Evolutionary conservation across 2,797 vertebrate species (phyloP).

Genomic region (Streptopelia turtur): DNA sequence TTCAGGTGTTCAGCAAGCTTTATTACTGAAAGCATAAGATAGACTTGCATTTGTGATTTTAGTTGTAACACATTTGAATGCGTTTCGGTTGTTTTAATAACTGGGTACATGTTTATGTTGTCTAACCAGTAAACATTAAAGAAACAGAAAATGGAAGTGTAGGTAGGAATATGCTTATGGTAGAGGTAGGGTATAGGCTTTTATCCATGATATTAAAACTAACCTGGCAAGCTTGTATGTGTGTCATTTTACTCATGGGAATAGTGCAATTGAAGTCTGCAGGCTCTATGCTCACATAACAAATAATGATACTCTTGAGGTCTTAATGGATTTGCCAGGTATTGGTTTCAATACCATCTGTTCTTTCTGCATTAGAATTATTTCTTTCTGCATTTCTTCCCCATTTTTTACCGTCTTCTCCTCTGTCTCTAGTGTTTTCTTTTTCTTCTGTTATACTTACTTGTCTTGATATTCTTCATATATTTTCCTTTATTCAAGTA

Average conservation of each 20-base stretch:
- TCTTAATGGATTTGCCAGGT: conserved; percentile 55
- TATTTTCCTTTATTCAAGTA: background rate
- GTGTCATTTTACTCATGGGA: conserved; percentile 40
- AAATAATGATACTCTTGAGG: conserved; percentile 20
- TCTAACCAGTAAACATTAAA: background rate
- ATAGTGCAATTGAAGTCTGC: conserved; percentile 17
- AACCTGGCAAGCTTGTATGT: background rate
- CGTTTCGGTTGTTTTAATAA: background rate
- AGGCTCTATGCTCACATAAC: conserved; percentile 27
- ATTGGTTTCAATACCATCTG: conserved; percentile 10
- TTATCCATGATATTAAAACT: background rate
- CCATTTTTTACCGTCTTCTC: background rate
- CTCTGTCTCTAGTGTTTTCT: background rate
- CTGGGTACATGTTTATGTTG: background rate
- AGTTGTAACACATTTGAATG: background rate
- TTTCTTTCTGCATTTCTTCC: background rate
- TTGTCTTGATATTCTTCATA: background rate
- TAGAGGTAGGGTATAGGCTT: background rate
- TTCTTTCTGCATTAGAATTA: conserved; percentile 3
- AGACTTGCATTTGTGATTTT: background rate
- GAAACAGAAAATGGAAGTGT: background rate
- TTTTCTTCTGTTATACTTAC: background rate
- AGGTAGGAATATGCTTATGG: background rate
- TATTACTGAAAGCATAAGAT: background rate
- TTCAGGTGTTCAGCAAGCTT: background rate